These are phyloP conservation scores for Puma concolor DNA, from an alignment of 2,113 vertebrate genomes.

Conservation along the genomic window DNA sequence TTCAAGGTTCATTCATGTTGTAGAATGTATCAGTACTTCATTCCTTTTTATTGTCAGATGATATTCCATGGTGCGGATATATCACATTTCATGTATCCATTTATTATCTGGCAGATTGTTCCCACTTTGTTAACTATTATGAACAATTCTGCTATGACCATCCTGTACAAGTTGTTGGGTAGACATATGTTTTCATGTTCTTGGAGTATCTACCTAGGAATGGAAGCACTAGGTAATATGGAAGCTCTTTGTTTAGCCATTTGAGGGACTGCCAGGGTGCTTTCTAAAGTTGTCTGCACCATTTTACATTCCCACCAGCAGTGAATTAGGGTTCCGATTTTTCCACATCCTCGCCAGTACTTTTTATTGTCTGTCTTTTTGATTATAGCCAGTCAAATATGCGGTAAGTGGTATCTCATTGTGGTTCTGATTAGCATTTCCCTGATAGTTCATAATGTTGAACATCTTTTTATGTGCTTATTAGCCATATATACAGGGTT, in stretches of 20 bases:
- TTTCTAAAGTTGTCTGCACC: background rate
- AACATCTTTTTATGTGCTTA: background rate
- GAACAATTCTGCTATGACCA: background rate
- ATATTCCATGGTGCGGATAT: background rate
- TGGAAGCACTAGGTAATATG: background rate
- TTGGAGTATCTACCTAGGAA: background rate
- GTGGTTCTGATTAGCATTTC: background rate
- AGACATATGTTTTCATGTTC: background rate
- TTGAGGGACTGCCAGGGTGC: background rate
- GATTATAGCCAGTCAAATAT: background rate
- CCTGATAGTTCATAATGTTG: background rate
- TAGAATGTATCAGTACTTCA: background rate
- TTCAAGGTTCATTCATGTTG: background rate
- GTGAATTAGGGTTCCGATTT: background rate
- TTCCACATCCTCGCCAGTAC: background rate
- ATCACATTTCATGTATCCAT: background rate
- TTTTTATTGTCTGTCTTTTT: background rate
- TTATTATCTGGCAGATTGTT: background rate
- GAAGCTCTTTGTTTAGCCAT: background rate
- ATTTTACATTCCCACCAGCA: background rate
- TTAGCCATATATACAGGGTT: background rate
- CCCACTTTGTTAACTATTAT: background rate
- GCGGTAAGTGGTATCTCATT: background rate
- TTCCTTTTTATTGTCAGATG: background rate
- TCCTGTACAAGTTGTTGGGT: background rate